Conservation (phyloP, 2,888 invertebrate genomes). For the Oscheius sp. region DNA sequence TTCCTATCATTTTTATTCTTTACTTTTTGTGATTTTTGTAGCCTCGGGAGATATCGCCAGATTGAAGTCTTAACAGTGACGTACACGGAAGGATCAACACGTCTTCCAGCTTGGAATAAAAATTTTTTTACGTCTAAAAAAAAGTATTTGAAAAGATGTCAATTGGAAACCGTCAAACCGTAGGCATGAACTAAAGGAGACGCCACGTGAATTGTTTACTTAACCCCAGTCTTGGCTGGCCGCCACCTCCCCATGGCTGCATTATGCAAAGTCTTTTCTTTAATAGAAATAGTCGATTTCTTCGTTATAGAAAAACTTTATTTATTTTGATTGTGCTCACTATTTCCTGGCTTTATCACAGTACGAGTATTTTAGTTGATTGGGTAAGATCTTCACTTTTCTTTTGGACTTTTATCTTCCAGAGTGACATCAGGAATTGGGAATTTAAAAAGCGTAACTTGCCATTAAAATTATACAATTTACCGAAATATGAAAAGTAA, state of each 20-base stretch:
- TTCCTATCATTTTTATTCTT: no score
- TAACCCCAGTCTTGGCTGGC: background rate
- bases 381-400: conserved; percentile 12
- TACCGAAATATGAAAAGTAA: conserved; percentile 17
- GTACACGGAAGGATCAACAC: no score
- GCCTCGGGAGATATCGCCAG: no score
- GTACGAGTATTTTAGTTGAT: conserved; percentile 21
- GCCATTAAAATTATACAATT: background rate
- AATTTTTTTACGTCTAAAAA: no score
- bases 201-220: conserved; percentile 2
- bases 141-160: background rate
- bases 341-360: background rate
- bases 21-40: no score
- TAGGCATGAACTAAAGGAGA: no score
- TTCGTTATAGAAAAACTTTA: background rate
- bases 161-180: background rate
- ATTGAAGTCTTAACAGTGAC: no score
- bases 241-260: conserved; percentile 1
- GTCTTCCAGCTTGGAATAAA: no score
- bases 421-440: conserved; percentile 18
- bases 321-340: background rate
- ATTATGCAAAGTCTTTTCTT: background rate
- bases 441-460: background rate
- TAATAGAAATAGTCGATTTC: background rate
- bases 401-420: background rate